Evolutionary conservation across 2,888 invertebrate species (phyloP).

Genomic region (Allygus modestus): DNA sequence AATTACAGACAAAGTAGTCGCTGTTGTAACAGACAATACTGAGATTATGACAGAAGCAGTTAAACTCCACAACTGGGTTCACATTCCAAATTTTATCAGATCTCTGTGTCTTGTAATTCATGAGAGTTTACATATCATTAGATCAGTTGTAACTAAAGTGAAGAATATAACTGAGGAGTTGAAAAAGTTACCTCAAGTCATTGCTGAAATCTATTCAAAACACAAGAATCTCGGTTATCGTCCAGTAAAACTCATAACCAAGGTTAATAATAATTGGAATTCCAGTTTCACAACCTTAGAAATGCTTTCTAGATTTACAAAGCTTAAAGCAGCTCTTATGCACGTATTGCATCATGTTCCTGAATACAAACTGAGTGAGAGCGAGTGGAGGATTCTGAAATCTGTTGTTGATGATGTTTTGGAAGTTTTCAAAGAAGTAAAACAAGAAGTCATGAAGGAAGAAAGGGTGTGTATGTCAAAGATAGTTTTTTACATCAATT

Average conservation of each 20-base stretch:
- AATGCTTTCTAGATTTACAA: conserved; percentile 23
- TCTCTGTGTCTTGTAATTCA: not conserved
- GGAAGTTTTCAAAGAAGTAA: conserved; percentile 12
- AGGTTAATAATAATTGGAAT: conserved; percentile 3
- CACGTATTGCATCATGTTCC: not conserved
- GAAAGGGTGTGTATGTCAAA: conserved; percentile 26
- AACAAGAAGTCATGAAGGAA: conserved; percentile 11
- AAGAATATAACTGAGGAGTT: conserved; percentile 14
- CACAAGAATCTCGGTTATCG: not conserved
- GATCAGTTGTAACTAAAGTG: not conserved
- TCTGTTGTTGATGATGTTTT: not conserved
- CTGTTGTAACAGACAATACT: conserved; percentile 17
- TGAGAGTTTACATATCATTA: not conserved
- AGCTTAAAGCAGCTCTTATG: not conserved
- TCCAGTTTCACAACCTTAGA: conserved; percentile 18
- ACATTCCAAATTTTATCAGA: conserved; percentile 20
- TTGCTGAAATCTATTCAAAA: conserved; percentile 32
- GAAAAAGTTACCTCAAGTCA: not conserved
- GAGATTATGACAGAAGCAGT: not conserved
- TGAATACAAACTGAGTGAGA: conserved; percentile 10
- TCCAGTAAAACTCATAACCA: conserved; percentile 21
- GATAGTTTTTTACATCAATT: conserved; percentile 32
- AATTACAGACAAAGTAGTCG: conserved; percentile 23
- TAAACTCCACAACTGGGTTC: not conserved
- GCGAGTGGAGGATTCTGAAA: conserved; percentile 33